These are phyloP conservation scores for Sorex araneus DNA, from an alignment of 2,113 vertebrate species.

Conservation along the genomic window DNA sequence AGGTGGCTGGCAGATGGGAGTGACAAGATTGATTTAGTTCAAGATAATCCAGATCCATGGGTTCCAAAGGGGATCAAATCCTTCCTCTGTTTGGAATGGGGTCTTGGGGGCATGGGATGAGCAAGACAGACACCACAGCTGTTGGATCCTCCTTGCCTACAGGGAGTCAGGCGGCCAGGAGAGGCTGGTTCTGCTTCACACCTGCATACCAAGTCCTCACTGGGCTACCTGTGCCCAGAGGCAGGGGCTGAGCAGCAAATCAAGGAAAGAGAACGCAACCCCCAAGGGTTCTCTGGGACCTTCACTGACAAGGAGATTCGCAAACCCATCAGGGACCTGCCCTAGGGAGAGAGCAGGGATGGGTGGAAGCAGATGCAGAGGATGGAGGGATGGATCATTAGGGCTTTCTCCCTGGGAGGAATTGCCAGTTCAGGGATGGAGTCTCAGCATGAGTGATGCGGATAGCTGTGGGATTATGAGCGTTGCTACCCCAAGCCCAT, in stretches of 20 bases:
- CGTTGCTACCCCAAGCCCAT: background rate
- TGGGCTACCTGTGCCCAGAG: background rate
- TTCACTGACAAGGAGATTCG: background rate
- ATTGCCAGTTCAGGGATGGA: background rate
- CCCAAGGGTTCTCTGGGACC: background rate
- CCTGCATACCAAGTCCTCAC: background rate
- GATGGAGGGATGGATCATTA: background rate
- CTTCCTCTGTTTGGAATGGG: background rate
- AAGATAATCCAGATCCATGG: background rate
- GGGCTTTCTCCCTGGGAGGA: conserved; percentile 5
- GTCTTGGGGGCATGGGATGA: background rate
- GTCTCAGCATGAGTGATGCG: background rate
- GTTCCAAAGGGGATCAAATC: fast-evolving
- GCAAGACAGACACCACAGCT: background rate
- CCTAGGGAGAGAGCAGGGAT: background rate
- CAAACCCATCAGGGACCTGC: background rate
- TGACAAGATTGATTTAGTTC: background rate
- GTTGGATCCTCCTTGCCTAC: background rate
- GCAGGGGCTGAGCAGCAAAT: background rate
- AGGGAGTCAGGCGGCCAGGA: background rate
- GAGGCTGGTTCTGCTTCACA: too few relatives aligned
- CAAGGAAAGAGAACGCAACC: background rate
- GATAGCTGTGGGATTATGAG: conserved; percentile 23
- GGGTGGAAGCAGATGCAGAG: background rate
- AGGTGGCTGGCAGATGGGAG: conserved; percentile 64